Base-by-base conservation (phyloP, 1,140 invertebrate species). In the Calycopis cecrops region DNA sequence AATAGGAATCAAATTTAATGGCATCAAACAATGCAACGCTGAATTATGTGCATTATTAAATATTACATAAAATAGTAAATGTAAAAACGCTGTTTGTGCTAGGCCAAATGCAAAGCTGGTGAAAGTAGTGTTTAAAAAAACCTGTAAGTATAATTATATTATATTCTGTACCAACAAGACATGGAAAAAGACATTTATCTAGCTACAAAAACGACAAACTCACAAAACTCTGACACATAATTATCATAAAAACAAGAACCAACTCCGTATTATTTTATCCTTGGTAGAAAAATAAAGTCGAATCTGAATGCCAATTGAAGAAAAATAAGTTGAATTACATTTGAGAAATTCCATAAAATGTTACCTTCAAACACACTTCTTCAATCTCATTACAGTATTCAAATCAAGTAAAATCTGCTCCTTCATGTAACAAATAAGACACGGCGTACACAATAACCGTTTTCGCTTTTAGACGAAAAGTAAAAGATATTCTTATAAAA, bases 361-460 rank as follows among this genome's bases (percentile, higher is more conserved):
- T 44, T 44, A 44, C 40, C 40, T 44, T 44, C 40, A 17, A 44
- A 44, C 40, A 14, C n/a, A 44, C 40, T 44, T 44, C 40, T 44
- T 44, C 40, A 44, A 34, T 59, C 51, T 59, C 53, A 63, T 59
- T 62, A 58, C 38, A 48, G 57, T 59, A 59, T 56, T 63, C 52
- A 63, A 63, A 63, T 63, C 53, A 59, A 63, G 50, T 35, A 35
- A 57, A 51, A 51, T 57, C 48, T 51, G 37, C 48, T 50, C 48
- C 50, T 51, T 57, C 37, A 51, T 51, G 55, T 44, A 57, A 28
- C 40, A 44, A 44, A 44, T 44, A 44, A 44, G 40, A 44, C 16
- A 9, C 40, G 17, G 17, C 12, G 40, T 12, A 44, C 9, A 16
- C 40, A 16, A 9, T 16, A 44, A 16, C 40, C 16, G 14, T 44